A percentile compares a stretch with the other conserved stretches of the same genome.
Conservation (phyloP, 2,113 vertebrate genomes). For the Podilymbus podiceps region DNA sequence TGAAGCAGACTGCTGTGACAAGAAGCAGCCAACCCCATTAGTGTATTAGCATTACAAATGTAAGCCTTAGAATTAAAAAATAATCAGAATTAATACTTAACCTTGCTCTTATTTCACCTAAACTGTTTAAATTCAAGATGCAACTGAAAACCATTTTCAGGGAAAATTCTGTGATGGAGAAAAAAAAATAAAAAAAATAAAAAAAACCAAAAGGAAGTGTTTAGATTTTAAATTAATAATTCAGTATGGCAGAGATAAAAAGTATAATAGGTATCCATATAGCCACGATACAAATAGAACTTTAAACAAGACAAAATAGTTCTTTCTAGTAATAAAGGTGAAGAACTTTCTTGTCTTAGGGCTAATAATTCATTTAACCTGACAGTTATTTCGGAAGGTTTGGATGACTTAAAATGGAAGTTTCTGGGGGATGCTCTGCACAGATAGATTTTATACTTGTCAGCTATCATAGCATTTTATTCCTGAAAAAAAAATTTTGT, state of each 20-base stretch:
- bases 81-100: background rate
- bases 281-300: background rate
- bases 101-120: background rate
- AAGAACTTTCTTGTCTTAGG: constrained; percentile 1
- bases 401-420: background rate
- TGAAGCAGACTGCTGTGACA: background rate
- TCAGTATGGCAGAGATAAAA: background rate
- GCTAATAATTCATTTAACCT: constrained; percentile 24
- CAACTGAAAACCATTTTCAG: background rate
- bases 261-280: background rate
- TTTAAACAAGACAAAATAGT: background rate
- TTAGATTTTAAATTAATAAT: background rate
- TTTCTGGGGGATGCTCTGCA: constrained; percentile 24
- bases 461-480: background rate
- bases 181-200: background rate
- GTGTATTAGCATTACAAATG: background rate
- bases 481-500: background rate
- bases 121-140: background rate
- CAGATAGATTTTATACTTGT: background rate
- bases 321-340: background rate
- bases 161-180: background rate
- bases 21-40: background rate
- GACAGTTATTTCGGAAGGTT: background rate
- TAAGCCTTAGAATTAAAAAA: background rate
- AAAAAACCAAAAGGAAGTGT: background rate